These are phyloP conservation scores for Catostylus mosaicus DNA, from an alignment of 30 jellyfish, hydroid and myxozoan genomes.

Conservation along the genomic window DNA sequence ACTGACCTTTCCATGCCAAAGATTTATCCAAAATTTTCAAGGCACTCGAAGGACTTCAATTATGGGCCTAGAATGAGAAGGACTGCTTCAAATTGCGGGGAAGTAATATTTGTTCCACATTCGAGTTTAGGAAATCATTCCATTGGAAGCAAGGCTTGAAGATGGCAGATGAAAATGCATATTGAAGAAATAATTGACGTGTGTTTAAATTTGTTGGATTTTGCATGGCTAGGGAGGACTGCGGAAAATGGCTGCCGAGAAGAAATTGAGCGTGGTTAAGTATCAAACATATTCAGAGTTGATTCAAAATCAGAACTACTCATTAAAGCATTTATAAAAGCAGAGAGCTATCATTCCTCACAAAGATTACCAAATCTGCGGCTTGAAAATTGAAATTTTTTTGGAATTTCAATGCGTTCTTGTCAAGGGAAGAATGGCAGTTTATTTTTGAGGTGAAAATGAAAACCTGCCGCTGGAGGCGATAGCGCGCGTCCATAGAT, in stretches of 20 bases:
- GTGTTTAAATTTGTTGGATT: not conserved
- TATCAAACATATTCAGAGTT: too few species aligned
- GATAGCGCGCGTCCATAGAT: constrained; percentile 1
- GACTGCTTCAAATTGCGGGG: constrained; percentile 33
- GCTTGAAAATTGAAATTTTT: too few species aligned
- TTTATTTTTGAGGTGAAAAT: not conserved
- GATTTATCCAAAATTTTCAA: constrained; percentile 20
- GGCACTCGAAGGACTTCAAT: constrained; percentile 18
- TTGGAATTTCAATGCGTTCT: too few species aligned
- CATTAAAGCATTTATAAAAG: too few species aligned
- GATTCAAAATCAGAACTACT: too few species aligned
- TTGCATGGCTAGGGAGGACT: not conserved
- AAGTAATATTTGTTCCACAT: constrained; percentile 20
- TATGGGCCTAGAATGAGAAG: constrained; percentile 66
- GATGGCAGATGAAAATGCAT: not conserved
- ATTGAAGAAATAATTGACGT: not conserved
- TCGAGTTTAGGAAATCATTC: constrained; percentile 22
- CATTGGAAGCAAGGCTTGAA: constrained; percentile 58
- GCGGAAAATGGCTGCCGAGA: not conserved
- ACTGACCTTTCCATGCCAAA: constrained; percentile 45
- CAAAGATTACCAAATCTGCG: too few species aligned
- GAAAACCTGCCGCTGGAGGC: not conserved
- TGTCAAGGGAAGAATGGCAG: too few species aligned
- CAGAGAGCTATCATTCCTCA: too few species aligned
- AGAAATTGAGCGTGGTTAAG: too few species aligned